Evolutionary conservation across 2,888 invertebrate genomes (phyloP).

Genomic region (Synanthedon vespiformis): DNA sequence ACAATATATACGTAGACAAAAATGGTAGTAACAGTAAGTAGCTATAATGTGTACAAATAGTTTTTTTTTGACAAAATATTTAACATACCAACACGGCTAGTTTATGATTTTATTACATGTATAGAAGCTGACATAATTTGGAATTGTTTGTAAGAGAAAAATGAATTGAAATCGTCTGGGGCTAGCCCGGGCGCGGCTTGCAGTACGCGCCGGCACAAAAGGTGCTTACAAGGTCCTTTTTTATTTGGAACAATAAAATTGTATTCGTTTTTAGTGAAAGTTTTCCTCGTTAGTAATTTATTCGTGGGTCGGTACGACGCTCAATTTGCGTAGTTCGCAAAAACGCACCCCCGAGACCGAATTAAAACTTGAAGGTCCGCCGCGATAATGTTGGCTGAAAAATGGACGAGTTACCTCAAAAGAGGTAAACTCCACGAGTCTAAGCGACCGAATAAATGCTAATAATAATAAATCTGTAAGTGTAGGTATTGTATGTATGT

Average conservation of each 20-base stretch:
- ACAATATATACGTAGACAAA: no score
- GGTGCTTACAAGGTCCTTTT: not conserved
- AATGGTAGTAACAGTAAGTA: no score
- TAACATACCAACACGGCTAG: no score
- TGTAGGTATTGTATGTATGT: no score
- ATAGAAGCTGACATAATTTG: no score
- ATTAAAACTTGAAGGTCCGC: constrained; percentile 3
- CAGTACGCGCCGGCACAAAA: not conserved
- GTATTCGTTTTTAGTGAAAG: constrained; percentile 1
- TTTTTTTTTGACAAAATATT: no score
- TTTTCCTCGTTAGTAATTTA: constrained; percentile 2
- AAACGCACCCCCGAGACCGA: constrained; percentile 4
- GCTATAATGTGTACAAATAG: no score
- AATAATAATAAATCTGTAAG: no score
- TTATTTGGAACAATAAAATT: not conserved
- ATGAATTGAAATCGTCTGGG: not conserved
- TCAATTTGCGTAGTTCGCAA: constrained; percentile 4
- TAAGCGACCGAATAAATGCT: no score
- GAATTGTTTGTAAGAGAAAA: no score
- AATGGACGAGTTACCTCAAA: not conserved
- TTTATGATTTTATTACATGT: no score
- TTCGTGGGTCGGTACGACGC: not conserved
- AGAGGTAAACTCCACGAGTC: not conserved
- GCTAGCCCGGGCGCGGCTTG: no score
- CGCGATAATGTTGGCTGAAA: not conserved